These are phyloP conservation scores for Drosophila ananassae DNA, from an alignment of 1,140 invertebrate genomes.

Conservation along the genomic window DNA sequence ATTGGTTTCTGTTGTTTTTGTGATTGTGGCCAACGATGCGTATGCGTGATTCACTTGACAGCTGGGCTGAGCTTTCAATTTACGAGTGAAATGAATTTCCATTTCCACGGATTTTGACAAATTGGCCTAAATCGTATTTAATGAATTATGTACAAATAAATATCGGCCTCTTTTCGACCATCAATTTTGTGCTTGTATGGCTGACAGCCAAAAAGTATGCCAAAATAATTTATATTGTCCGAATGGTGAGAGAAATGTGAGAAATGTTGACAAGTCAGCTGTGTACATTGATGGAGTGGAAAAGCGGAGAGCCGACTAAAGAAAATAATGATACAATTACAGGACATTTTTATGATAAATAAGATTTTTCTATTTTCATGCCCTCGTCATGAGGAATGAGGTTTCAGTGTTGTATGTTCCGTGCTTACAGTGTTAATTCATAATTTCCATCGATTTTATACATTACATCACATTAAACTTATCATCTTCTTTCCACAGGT, in stretches of 20 bases:
- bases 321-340: slow-evolving; percentile 2
- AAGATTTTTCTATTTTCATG: not conserved
- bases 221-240: slow-evolving; percentile 28
- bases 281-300: slow-evolving; percentile 5
- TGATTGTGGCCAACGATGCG: slow-evolving; percentile 22
- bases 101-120: slow-evolving; percentile 47
- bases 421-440: no score
- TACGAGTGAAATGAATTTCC: slow-evolving; percentile 47
- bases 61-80: slow-evolving; percentile 46
- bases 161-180: slow-evolving; percentile 27
- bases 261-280: slow-evolving; percentile 16
- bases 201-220: slow-evolving; percentile 42
- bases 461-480: no score
- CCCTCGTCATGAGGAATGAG: no score
- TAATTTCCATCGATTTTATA: no score
- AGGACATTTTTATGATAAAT: not conserved
- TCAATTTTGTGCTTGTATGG: slow-evolving; percentile 22
- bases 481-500: no score
- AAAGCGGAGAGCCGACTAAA: slow-evolving; percentile 1
- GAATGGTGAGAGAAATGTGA: slow-evolving; percentile 1
- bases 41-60: slow-evolving; percentile 36
- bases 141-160: slow-evolving; percentile 47
- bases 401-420: no score
- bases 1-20: slow-evolving; percentile 25
- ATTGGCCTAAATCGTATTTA: slow-evolving; percentile 41